These are phyloP conservation scores for Nemopilema nomurai DNA, from an alignment of 30 jellyfish, hydroid and myxozoan species.

Conservation along the genomic window DNA sequence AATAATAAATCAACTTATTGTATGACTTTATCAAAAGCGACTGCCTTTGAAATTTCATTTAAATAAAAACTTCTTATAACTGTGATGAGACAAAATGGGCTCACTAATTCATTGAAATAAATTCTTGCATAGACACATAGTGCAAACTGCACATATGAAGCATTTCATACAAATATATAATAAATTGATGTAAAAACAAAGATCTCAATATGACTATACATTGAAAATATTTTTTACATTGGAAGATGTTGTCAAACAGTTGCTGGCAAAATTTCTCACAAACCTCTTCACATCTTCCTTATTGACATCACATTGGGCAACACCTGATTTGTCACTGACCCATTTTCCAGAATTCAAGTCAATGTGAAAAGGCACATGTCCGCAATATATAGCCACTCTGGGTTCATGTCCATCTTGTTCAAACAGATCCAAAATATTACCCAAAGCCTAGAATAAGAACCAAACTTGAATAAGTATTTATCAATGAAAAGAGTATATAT, in stretches of 20 bases:
- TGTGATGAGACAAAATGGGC: too few species aligned
- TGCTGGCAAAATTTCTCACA: neutral
- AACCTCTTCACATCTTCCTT: constrained; percentile 90
- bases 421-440: constrained; percentile 74
- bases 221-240: too few species aligned
- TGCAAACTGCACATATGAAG: too few species aligned
- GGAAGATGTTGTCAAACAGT: neutral
- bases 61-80: too few species aligned
- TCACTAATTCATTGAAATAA: too few species aligned
- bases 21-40: too few species aligned
- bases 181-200: too few species aligned
- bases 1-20: too few species aligned
- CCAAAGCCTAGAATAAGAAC: constrained; percentile 37
- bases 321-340: constrained; percentile 82
- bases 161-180: too few species aligned
- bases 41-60: too few species aligned
- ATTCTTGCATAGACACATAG: too few species aligned
- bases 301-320: constrained; percentile 76
- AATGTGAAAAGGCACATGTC: constrained; percentile 83
- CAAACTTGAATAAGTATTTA: neutral
- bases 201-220: too few species aligned
- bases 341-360: constrained; percentile 90
- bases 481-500: neutral
- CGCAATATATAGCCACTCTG: constrained; percentile 92
- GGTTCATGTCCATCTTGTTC: constrained; percentile 97